Evolutionary conservation across 2,113 vertebrate species (phyloP), one percentile per base, ranked within the genome.

Genomic region (Alethe diademata): DNA sequence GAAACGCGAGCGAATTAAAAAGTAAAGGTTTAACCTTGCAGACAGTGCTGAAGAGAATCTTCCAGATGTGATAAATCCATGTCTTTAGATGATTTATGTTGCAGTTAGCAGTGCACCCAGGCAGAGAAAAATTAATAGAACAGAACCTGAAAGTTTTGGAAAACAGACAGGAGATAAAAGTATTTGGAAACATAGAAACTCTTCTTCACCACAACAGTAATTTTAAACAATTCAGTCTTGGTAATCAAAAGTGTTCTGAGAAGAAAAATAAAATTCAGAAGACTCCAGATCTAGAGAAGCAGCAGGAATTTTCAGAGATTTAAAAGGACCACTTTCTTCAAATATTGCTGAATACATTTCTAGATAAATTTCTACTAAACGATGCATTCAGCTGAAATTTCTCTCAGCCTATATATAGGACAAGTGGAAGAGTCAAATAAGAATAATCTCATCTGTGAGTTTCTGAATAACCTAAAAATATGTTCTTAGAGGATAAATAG

Each of bases 41-140:
- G 72, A 25, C 6, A n/a, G 35, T 57, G 22, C 56, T 67, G 72
- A 93, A 88, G 51, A 88, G 61, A 92, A 78, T 81, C 86, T 94
- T 92, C 72, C 90, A 78, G 72, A 67, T 85, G 43, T 80, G 74
- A 93, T 91, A 85, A 95, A 92, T 86, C 65, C 5, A 0, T 78
- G 90, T 84, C 82, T 69, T 88, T 64, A 71, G 61, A 86, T 95
- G 90, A 93, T 96, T 88, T 96, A 86, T 96, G 73, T 95, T 92
- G 82, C 83, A 78, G 72, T 92, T 92, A 95, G 64, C 48, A 67
- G 82, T 92, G 85, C 65, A 64, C 54, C 64, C 88, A 86, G 79
- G 79, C 88, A 83, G 79, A 33, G 65, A 35, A 83, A 95, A 95
- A 80, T 80, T 94, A 96, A 93, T 70, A 88, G 93, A 80, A 88